phyloP scores from a whole-genome alignment of 2,113 vertebrate species.

The Megatriorchis doriae region DNA sequence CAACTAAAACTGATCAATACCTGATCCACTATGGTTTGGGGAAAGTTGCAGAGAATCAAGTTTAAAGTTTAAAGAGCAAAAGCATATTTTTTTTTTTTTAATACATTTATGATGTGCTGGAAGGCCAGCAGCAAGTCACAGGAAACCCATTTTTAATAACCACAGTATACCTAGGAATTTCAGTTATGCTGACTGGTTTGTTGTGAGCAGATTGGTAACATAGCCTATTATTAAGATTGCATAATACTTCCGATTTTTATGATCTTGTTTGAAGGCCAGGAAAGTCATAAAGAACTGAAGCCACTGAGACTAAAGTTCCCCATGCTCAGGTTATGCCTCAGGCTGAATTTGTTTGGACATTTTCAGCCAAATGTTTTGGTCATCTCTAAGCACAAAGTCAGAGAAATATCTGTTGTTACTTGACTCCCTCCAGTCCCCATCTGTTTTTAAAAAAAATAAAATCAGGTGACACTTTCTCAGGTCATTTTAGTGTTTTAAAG shows the following conservation, averaged over 20 bases:
- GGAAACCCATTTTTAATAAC: slow-evolving; percentile 1
- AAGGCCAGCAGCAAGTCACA: neutral
- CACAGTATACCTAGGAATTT: neutral
- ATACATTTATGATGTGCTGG: neutral
- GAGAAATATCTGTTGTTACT: neutral
- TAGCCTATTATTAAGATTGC: neutral
- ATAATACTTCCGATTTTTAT: neutral
- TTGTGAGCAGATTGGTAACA: neutral
- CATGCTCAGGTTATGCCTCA: neutral
- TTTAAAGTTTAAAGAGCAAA: neutral
- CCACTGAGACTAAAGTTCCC: neutral
- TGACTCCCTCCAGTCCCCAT: neutral
- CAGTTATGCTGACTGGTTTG: neutral
- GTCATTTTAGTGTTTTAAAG: neutral
- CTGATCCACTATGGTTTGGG: neutral
- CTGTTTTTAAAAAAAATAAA: neutral
- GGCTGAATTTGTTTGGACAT: neutral
- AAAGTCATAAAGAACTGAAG: neutral
- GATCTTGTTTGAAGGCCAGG: neutral
- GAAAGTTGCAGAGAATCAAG: neutral
- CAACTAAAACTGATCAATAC: neutral
- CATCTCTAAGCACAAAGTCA: neutral
- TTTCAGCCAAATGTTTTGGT: neutral
- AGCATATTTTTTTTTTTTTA: fast-evolving
- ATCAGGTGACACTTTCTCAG: neutral